Conservation (phyloP, 1,140 invertebrate genomes). For the Liolophura sinensis region DNA sequence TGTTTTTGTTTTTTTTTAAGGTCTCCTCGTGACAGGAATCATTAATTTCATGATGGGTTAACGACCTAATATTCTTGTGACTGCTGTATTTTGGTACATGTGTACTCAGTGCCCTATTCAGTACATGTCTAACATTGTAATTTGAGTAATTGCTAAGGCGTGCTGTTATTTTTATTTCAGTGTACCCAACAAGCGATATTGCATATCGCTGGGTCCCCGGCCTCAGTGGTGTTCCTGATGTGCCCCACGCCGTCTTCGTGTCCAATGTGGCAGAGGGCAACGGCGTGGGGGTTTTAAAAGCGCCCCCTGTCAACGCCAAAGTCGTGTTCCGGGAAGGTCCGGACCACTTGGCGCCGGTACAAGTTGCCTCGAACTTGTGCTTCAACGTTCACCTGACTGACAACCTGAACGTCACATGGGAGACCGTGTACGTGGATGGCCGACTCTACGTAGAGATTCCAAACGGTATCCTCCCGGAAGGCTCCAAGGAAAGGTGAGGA, state of each 20-base stretch:
- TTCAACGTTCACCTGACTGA: constrained; percentile 80
- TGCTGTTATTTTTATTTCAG: constrained; percentile 35
- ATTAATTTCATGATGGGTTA: too few relatives aligned
- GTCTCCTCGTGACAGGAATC: too few relatives aligned
- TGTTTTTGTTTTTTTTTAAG: too few relatives aligned
- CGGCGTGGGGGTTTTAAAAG: constrained; percentile 78
- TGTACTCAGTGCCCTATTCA: too few relatives aligned
- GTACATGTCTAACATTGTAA: neutral
- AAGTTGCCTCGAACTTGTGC: constrained; percentile 45
- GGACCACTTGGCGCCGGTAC: constrained; percentile 59
- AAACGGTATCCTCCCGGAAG: constrained; percentile 78
- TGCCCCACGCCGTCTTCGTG: constrained; percentile 72
- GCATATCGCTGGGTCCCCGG: constrained; percentile 94
- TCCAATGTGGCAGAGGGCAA: constrained; percentile 70
- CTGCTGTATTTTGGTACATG: too few relatives aligned
- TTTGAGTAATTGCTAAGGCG: neutral
- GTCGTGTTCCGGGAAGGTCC: constrained; percentile 43
- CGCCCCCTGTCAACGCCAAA: constrained; percentile 69
- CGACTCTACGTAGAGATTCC: constrained; percentile 87
- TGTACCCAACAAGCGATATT: constrained; percentile 65
- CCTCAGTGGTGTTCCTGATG: constrained; percentile 98
- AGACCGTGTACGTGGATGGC: constrained; percentile 75
- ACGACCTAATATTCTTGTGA: too few relatives aligned
- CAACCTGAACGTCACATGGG: constrained; percentile 75
- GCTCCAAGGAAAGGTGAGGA: constrained; percentile 76